Evolutionary conservation across 2,113 vertebrate genomes (phyloP), one percentile per base, ranked within the genome.

Genomic region (Tragelaphus buxtoni): DNA sequence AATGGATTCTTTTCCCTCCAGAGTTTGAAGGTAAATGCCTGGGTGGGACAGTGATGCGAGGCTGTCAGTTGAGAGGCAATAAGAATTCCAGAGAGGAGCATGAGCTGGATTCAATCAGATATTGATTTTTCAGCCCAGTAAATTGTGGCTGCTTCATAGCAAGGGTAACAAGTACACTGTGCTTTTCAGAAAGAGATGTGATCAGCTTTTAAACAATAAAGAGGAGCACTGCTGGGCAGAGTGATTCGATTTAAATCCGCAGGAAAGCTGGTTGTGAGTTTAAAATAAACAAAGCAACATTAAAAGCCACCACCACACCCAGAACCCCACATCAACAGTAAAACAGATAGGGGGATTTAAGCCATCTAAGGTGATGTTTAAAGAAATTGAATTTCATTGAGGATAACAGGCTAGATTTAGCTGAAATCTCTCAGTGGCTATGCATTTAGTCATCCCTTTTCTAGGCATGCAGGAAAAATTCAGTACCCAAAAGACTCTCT

Each of bases 91-190:
- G 95, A 93, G 96, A 96, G 42, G 61, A 95, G 84, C 84, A 82
- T 8, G 91, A 97, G 95, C 91, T 98, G 91, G 85, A 97, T 98
- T 97, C 97, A 97, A 97, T 97, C 96, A 97, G 61, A 90, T 97
- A 98, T 98, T 98, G 98, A 98, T 98, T 98, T 97, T 96, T 96
- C 88, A 95, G 95, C 93, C 82, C 88, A 83, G 97, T 91, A 97
- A 97, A 97, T 97, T 96, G 94, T 91, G 88, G 92, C 85, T 93
- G 96, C 77, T 97, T 94, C 17, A 0, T 96, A 92, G 95, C 82
- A 84, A 97, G 95, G 90, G 88, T 97, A 98, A 94, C 97, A 97
- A 96, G 96, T 97, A 55, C 1, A 8, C 88, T 94, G 92, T 93
- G 94, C 90, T 90, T 96, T 97, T 97, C 85, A 96, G 90, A 97